Percentiles rank a stretch among this genome's conserved stretches.
These are phyloP conservation scores for Holothuria scabra DNA, from an alignment of 53 echinoderm and acorn worm species.

Conservation along the genomic window DNA sequence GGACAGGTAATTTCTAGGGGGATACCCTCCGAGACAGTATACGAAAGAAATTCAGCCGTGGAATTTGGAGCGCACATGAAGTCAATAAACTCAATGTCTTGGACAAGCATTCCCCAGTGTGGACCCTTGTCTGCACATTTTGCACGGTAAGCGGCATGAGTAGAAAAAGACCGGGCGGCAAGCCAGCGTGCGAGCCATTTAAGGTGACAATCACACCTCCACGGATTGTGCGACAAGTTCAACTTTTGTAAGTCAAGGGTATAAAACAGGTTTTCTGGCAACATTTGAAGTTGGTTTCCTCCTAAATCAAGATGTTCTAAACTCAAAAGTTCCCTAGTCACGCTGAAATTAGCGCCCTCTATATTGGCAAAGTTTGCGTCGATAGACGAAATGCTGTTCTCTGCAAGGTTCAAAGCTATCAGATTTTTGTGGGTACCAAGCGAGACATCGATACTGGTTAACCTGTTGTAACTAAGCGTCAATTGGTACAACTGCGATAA, in stretches of 20 bases:
- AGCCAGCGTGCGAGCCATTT: slow-evolving; percentile 16
- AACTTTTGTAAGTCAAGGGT: slow-evolving; percentile 5
- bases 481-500: slow-evolving; percentile 2
- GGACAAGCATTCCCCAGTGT: background rate
- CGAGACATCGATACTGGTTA: background rate
- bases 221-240: slow-evolving; percentile 4
- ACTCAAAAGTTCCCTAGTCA: background rate
- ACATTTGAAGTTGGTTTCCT: background rate
- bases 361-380: background rate
- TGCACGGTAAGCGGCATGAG: too few species aligned
- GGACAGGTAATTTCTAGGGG: background rate
- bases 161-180: background rate
- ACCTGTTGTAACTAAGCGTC: slow-evolving; percentile 6
- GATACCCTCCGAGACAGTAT: background rate
- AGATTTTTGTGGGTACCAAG: background rate
- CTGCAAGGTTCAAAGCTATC: slow-evolving; percentile 11
- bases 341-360: background rate
- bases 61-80: background rate
- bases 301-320: slow-evolving; percentile 21
- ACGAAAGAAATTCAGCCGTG: background rate
- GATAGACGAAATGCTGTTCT: slow-evolving; percentile 13
- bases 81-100: background rate
- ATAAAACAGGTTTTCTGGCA: slow-evolving; percentile 19
- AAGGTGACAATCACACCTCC: slow-evolving; percentile 17
- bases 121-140: background rate